phyloP scores from a whole-genome alignment of 2,888 invertebrate species.

The Tetragonisca angustula region DNA sequence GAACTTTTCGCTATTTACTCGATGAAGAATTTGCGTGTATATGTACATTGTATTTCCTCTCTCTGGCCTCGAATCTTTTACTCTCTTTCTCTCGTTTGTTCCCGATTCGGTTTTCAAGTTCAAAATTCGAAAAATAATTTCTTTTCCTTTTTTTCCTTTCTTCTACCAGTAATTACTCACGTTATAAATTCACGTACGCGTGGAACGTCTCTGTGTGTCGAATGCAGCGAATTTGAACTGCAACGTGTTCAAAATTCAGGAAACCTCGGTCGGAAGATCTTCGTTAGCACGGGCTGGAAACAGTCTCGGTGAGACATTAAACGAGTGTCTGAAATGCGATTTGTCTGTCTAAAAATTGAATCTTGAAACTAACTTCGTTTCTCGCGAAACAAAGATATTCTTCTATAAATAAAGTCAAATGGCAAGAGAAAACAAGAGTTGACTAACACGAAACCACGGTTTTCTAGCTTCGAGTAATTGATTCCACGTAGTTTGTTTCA shows the following conservation, averaged over 20 bases:
- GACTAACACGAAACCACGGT: not conserved
- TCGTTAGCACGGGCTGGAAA: not conserved
- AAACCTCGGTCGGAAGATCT: conserved; percentile 17
- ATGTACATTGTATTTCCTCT: not conserved
- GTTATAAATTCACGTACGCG: not conserved
- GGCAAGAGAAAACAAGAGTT: not conserved
- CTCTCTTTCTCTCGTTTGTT: not conserved
- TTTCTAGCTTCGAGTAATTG: not conserved
- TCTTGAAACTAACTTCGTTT: not conserved
- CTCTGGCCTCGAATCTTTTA: not conserved
- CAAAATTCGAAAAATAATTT: not conserved
- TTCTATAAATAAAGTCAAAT: too few relatives aligned
- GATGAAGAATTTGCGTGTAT: not conserved
- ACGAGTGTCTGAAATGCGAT: not conserved
- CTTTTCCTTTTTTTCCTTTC: not conserved
- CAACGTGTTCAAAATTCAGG: conserved; percentile 23
- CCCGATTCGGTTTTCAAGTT: not conserved
- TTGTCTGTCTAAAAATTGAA: not conserved
- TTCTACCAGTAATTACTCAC: not conserved
- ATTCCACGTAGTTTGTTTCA: not conserved
- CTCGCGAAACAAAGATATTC: too few relatives aligned
- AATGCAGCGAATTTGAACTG: conserved; percentile 8
- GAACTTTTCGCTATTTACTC: conserved; percentile 1
- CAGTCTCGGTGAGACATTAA: not conserved
- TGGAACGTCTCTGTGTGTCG: not conserved